Conservation (phyloP, 92 coral and sea anemone genomes). For the Ricordea florida region DNA sequence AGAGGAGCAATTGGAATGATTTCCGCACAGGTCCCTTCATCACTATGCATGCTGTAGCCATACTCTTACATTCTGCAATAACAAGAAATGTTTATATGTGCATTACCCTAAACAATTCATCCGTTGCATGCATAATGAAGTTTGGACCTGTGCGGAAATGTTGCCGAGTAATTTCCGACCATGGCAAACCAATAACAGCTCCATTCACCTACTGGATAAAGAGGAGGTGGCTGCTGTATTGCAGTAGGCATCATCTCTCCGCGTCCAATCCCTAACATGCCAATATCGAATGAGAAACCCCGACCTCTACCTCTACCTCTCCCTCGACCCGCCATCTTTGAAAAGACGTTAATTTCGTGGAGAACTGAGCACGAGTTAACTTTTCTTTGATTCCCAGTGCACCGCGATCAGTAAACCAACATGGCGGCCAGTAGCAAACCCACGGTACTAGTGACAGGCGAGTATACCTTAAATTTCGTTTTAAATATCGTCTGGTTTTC, state of each 20-base stretch:
- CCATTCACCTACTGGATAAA: constrained; percentile 77
- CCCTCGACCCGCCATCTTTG: constrained; percentile 96
- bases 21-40: too few species aligned
- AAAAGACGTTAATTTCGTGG: too few species aligned
- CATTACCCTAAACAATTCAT: too few species aligned
- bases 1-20: too few species aligned
- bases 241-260: constrained; percentile 96
- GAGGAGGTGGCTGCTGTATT: constrained; percentile 91
- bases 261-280: constrained; percentile 82
- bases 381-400: background rate
- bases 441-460: constrained; percentile 84
- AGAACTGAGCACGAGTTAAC: too few species aligned
- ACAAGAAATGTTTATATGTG: too few species aligned
- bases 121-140: too few species aligned
- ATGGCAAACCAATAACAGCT: background rate
- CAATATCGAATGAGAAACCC: constrained; percentile 89
- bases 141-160: too few species aligned
- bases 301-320: constrained; percentile 89
- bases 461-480: background rate
- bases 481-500: background rate
- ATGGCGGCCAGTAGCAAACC: constrained; percentile 41
- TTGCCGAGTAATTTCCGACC: background rate
- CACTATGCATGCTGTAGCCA: too few species aligned
- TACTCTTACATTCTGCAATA: too few species aligned
- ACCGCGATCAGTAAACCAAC: background rate